Evolutionary conservation across 2,113 vertebrate species (phyloP).

Genomic region (Cyprinodon variegatus): DNA sequence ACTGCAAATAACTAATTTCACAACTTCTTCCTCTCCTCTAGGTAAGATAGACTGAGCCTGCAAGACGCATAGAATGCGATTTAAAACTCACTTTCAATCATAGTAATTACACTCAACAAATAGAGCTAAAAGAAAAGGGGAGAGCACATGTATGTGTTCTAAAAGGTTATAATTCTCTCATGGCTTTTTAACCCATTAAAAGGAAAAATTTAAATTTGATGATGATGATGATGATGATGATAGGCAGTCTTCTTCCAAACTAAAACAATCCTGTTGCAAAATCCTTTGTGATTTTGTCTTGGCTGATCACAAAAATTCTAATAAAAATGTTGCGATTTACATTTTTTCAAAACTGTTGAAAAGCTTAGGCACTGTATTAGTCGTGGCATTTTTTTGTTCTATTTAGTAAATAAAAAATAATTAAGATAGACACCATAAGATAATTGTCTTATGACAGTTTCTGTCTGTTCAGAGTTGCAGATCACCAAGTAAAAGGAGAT

Average conservation of each 20-base stretch:
- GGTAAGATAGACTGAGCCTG: not conserved
- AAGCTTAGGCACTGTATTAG: not conserved
- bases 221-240: too few species aligned
- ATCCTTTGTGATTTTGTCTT: not conserved
- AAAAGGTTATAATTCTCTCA: too few species aligned
- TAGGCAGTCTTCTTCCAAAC: not conserved
- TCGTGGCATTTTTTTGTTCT: not conserved
- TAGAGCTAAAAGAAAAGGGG: not conserved
- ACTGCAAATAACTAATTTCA: not conserved
- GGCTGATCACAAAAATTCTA: not conserved
- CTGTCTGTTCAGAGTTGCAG: not conserved
- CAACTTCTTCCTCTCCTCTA: not conserved
- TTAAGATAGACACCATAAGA: not conserved
- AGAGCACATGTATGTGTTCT: not conserved
- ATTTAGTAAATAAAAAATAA: not conserved
- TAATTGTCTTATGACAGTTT: not conserved
- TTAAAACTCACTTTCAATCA: not conserved
- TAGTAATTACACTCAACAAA: not conserved
- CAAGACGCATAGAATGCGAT: not conserved
- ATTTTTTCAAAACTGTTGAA: not conserved
- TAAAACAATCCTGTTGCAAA: not conserved
- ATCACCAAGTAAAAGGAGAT: not conserved
- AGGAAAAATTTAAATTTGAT: not conserved
- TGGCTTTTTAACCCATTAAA: too few species aligned
- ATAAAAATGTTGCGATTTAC: not conserved